Conservation (phyloP, 2,888 invertebrate species). For the Autographa gamma region DNA sequence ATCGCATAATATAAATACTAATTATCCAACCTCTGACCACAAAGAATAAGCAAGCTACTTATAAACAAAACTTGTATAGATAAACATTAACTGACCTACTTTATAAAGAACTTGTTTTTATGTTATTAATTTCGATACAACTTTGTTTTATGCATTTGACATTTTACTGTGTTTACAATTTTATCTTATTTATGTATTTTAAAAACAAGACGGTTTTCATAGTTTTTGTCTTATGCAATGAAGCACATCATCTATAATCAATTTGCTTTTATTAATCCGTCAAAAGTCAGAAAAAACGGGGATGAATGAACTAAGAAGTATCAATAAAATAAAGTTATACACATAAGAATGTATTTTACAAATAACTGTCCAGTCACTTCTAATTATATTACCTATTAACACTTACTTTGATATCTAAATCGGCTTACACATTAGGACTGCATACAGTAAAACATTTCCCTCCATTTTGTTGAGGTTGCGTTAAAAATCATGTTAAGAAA, state of each 20-base stretch:
- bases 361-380: too few species aligned
- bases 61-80: not conserved
- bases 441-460: conserved; percentile 33
- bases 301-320: too few species aligned
- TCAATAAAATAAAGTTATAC: too few species aligned
- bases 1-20: not conserved
- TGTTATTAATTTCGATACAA: not conserved
- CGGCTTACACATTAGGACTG: conserved; percentile 25
- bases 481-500: conserved; percentile 21
- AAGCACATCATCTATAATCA: too few species aligned
- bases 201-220: too few species aligned
- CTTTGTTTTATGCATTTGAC: not conserved
- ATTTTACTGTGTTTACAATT: too few species aligned
- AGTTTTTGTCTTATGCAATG: too few species aligned
- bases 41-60: not conserved
- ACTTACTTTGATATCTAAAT: conserved; percentile 27
- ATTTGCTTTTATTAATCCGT: too few species aligned
- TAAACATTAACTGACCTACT: conserved; percentile 2
- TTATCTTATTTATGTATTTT: too few species aligned
- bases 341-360: too few species aligned
- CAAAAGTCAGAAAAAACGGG: too few species aligned
- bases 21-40: not conserved
- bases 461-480: conserved; percentile 17
- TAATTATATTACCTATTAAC: not conserved
- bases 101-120: not conserved